These are phyloP conservation scores for Antrozous pallidus DNA, from an alignment of 2,797 vertebrate genomes.

Conservation along the genomic window DNA sequence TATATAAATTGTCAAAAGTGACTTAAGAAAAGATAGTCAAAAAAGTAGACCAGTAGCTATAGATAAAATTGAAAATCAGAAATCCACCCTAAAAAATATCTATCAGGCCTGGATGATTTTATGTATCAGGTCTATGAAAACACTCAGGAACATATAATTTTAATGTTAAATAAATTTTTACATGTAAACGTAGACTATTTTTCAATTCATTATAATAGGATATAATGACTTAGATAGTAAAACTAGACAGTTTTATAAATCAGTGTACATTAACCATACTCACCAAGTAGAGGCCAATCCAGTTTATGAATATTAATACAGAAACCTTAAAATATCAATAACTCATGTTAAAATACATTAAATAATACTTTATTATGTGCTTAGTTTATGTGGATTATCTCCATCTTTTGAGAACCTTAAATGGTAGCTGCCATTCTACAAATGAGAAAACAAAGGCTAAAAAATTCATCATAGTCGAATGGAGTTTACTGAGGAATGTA, in stretches of 20 bases:
- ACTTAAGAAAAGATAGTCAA: background rate
- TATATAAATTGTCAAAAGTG: background rate
- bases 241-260: background rate
- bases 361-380: background rate
- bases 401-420: background rate
- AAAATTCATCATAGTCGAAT: background rate
- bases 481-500: background rate
- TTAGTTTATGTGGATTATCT: background rate
- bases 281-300: background rate
- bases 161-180: background rate
- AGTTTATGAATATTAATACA: background rate
- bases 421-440: background rate
- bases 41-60: background rate
- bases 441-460: background rate
- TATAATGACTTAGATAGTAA: background rate
- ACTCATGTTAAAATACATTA: background rate
- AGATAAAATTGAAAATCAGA: background rate
- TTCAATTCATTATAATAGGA: background rate
- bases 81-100: background rate
- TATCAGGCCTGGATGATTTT: background rate
- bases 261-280: background rate
- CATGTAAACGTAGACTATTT: background rate
- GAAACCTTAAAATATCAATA: background rate
- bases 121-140: background rate
- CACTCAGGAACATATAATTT: background rate